These are phyloP conservation scores for Ctenochaetus hawaiiensis DNA, from an alignment of 2,797 vertebrate species.

Conservation along the genomic window DNA sequence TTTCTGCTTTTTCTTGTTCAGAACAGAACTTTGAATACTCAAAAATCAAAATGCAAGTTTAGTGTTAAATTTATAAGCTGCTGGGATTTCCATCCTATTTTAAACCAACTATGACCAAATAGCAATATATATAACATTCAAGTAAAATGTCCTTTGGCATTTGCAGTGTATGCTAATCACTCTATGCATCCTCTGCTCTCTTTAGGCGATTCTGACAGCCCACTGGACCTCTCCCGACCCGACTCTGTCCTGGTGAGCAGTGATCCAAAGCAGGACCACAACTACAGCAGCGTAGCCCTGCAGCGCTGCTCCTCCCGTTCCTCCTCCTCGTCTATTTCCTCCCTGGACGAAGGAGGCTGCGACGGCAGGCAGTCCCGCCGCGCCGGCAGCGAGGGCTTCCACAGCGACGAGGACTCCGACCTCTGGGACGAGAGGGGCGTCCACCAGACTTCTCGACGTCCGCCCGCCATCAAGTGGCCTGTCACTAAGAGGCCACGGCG, in stretches of 20 bases:
- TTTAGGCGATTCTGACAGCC: conserved; percentile 86
- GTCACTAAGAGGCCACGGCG: conserved; percentile 85
- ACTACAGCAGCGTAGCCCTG: conserved; percentile 94
- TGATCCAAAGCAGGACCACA: conserved; percentile 97
- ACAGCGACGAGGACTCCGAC: conserved; percentile 95
- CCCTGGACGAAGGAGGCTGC: conserved; percentile 92
- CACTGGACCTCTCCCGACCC: conserved; percentile 87
- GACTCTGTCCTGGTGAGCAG: conserved; percentile 88
- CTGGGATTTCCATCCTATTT: background rate
- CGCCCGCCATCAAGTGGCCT: conserved; percentile 80
- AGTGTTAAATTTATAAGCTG: background rate
- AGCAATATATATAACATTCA: background rate
- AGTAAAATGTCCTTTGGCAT: background rate
- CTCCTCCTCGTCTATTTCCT: conserved; percentile 90
- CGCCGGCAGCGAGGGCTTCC: conserved; percentile 94
- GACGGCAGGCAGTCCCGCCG: conserved; percentile 89
- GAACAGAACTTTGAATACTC: background rate
- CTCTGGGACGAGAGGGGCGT: conserved; percentile 84
- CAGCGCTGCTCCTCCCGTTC: conserved; percentile 92
- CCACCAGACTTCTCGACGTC: conserved; percentile 70
- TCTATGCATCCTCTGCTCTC: conserved; percentile 20
- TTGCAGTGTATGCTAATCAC: background rate
- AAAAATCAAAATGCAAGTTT: background rate
- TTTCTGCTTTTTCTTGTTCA: conserved; percentile 13
- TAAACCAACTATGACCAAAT: background rate